phyloP scores from a whole-genome alignment of 2,888 invertebrate genomes.

The Drosophila macrospina region DNA sequence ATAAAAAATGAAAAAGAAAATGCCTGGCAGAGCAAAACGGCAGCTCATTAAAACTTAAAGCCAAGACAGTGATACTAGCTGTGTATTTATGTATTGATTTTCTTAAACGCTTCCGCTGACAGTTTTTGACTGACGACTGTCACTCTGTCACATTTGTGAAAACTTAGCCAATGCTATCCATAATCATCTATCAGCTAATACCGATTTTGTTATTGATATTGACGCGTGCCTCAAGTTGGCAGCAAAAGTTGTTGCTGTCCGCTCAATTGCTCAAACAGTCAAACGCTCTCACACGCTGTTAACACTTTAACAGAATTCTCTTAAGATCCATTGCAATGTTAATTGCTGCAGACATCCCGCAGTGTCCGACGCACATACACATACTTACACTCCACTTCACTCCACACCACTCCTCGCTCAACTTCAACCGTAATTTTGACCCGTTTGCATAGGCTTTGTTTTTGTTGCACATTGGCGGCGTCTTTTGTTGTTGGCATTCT shows the following conservation, averaged over 20 bases:
- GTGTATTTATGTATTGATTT: conserved; percentile 64
- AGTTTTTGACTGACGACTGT: conserved; percentile 71
- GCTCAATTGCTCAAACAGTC: conserved; percentile 34
- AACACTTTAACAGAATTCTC: conserved; percentile 26
- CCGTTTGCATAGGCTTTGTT: conserved; percentile 54
- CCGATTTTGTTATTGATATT: conserved; percentile 45
- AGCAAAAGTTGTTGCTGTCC: conserved; percentile 4
- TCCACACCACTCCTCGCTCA: conserved; percentile 9
- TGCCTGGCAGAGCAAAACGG: conserved; percentile 49
- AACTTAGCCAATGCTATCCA: conserved; percentile 35
- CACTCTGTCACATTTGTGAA: conserved; percentile 72
- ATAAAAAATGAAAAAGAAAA: conserved; percentile 29
- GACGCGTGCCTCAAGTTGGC: conserved; percentile 32
- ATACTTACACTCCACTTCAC: neutral
- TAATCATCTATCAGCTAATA: conserved; percentile 35
- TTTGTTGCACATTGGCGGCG: conserved; percentile 58
- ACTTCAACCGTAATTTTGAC: conserved; percentile 62
- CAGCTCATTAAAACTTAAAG: conserved; percentile 59
- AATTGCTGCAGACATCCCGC: conserved; percentile 35
- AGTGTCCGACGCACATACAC: conserved; percentile 1
- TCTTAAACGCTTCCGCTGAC: conserved; percentile 65
- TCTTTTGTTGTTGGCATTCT: conserved; percentile 67
- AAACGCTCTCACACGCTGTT: conserved; percentile 27
- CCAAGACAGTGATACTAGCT: conserved; percentile 21
- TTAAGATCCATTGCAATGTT: conserved; percentile 16